These are phyloP conservation scores for Siniperca knerii DNA, from an alignment of 2,113 vertebrate genomes.

Conservation along the genomic window DNA sequence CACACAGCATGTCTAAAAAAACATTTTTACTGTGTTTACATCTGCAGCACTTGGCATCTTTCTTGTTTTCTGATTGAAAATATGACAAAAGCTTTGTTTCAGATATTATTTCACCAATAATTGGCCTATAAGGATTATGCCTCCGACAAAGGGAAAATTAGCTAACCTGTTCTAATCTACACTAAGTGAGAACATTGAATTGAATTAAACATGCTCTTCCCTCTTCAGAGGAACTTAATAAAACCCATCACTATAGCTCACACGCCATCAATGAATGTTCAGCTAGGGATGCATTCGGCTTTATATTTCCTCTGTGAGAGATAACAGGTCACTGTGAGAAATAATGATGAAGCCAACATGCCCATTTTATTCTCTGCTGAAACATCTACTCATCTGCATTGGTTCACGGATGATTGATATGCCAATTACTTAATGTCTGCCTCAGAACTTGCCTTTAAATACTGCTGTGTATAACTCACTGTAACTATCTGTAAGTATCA, in stretches of 20 bases:
- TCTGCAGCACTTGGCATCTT: not conserved
- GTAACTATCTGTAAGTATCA: slow-evolving; percentile 16
- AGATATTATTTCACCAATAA: slow-evolving; percentile 16
- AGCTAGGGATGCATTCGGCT: slow-evolving; percentile 54
- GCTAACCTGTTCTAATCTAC: slow-evolving; percentile 59
- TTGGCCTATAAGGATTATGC: not conserved
- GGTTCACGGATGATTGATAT: slow-evolving; percentile 54
- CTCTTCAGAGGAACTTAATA: slow-evolving; percentile 74
- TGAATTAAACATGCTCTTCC: slow-evolving; percentile 66
- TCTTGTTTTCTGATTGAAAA: slow-evolving; percentile 9
- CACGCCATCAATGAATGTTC: slow-evolving; percentile 59
- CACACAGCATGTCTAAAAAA: not conserved
- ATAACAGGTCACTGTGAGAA: slow-evolving; percentile 60
- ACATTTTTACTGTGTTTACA: not conserved
- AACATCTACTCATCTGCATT: slow-evolving; percentile 41
- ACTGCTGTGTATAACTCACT: slow-evolving; percentile 19
- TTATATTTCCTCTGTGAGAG: slow-evolving; percentile 68
- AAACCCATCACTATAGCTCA: slow-evolving; percentile 61
- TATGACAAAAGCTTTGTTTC: slow-evolving; percentile 3
- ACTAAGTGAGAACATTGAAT: slow-evolving; percentile 58
- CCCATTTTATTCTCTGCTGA: slow-evolving; percentile 50
- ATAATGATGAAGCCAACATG: slow-evolving; percentile 53
- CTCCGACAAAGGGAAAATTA: slow-evolving; percentile 39
- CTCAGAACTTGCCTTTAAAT: slow-evolving; percentile 40
- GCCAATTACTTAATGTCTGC: slow-evolving; percentile 49